Evolutionary conservation across 2,113 vertebrate genomes (phyloP).

Genomic region (Haliaeetus leucogaster): DNA sequence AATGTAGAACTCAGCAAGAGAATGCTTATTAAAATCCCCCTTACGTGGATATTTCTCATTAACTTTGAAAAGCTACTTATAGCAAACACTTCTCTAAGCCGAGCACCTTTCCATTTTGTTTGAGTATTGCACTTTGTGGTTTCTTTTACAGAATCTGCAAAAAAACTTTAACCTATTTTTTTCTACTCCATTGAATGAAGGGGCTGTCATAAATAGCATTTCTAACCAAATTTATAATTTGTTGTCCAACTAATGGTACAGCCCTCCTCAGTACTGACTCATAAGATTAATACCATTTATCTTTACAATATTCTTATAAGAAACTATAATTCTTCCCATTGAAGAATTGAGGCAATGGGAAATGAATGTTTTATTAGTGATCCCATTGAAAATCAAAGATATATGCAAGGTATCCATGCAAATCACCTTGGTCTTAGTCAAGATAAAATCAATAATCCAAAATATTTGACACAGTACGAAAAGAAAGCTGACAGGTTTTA

Average conservation of each 20-base stretch:
- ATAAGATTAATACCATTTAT: neutral
- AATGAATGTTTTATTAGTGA: neutral
- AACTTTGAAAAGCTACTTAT: constrained; percentile 36
- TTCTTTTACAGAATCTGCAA: neutral
- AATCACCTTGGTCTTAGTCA: neutral
- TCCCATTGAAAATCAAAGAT: neutral
- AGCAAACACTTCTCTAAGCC: constrained; percentile 15
- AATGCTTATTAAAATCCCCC: constrained; percentile 51
- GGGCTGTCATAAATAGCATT: neutral
- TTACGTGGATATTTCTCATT: constrained; percentile 34
- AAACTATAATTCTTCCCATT: neutral
- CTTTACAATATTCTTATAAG: neutral
- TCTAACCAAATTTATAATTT: neutral
- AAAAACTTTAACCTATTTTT: neutral
- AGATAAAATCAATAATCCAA: neutral
- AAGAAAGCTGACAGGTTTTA: neutral
- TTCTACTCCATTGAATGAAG: neutral
- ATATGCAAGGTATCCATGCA: neutral
- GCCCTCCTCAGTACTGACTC: neutral
- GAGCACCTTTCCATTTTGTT: neutral
- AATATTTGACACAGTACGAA: neutral
- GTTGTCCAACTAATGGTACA: neutral
- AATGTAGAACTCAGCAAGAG: constrained; percentile 34
- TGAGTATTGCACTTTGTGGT: neutral
- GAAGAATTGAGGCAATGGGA: neutral